Evolutionary conservation across 1,140 invertebrate genomes (phyloP), one percentile per base, ranked within the genome.

Genomic region (Drosophila baimaii): DNA sequence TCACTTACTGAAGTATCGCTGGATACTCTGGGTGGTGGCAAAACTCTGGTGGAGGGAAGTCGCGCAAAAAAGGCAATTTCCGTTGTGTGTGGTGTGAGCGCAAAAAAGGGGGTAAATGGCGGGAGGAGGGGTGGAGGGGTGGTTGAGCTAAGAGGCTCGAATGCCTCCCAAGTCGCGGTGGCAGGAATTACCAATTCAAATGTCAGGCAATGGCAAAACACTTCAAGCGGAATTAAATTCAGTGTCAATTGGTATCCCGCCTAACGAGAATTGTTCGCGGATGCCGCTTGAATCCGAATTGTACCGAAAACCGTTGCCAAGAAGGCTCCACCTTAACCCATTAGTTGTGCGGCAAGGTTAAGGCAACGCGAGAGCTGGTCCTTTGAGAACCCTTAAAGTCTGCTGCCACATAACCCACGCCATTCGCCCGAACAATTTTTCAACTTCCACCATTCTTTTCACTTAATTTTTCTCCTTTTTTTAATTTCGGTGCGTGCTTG

Each of bases 111-210:
- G 23, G 25, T 19, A 13, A 27, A n/a, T 21, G 12, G 25, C 25
- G 29, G 6, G 15, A 7, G 54, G 13, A 19, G n/a, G 3, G 9
- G 8, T 6, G 17, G 19, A 5, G 39, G 29, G 8, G 7, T n/a
- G n/a, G n/a, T n/a, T n/a, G n/a, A n/a, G 15, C 19, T 10, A 52
- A 21, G 51, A 21, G 19, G 23, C 19, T 39, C 21, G 51, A 52
- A 52, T 31, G 33, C 44, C 41, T 39, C 19, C 35, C 55, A 15
- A 37, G 21, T 31, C 61, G 61, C 31, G 58, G 64, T 73, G 73
- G 43, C 61, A 64, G 84, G 84, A 85, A 85, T 85, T 85, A 85
- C 82, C 82, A 85, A 85, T 85, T 85, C 82, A 85, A 85, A 86
- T 85, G 82, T 79, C 79, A 86, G 69, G 66, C 77, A 47, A 63